Conservation (phyloP, 64 coral and sea anemone species). For the Dendronephthya gigantea region DNA sequence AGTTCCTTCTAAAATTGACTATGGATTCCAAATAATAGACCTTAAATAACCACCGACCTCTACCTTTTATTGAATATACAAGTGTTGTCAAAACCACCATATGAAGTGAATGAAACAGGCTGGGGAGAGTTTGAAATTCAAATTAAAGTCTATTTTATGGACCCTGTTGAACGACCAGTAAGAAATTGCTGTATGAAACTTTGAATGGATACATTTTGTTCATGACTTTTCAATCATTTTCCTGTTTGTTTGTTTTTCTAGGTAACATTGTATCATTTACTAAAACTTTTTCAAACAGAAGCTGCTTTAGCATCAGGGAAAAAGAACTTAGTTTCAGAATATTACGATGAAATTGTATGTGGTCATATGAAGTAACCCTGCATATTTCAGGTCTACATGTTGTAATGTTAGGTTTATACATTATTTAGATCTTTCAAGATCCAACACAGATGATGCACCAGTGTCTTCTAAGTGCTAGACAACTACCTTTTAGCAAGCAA, state of each 20-base stretch:
- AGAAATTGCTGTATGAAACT: neutral
- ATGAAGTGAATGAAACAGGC: slow-evolving; percentile 98
- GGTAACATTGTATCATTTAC: slow-evolving; percentile 89
- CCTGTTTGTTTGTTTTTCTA: neutral
- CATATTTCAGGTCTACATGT: neutral
- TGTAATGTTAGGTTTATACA: neutral
- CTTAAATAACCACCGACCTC: no score
- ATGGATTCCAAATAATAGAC: no score
- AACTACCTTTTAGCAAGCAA: slow-evolving; percentile 73
- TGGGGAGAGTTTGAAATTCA: slow-evolving; percentile 99
- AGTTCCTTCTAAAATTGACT: no score
- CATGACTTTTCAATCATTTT: neutral
- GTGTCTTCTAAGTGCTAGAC: slow-evolving; percentile 73
- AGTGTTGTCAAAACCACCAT: slow-evolving; percentile 96
- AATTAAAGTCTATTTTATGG: slow-evolving; percentile 98
- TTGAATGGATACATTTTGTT: no score
- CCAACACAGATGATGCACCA: slow-evolving; percentile 99
- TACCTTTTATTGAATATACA: no score
- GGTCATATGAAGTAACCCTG: neutral
- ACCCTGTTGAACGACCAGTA: slow-evolving; percentile 81
- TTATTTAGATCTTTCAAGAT: slow-evolving; percentile 83
- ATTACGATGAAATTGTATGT: slow-evolving; percentile 99
- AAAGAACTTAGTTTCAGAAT: slow-evolving; percentile 86
- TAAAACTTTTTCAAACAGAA: slow-evolving; percentile 95
- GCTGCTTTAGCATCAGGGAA: slow-evolving; percentile 88